Conservation (phyloP, 2,888 invertebrate species). For the Lysandra coridon region DNA sequence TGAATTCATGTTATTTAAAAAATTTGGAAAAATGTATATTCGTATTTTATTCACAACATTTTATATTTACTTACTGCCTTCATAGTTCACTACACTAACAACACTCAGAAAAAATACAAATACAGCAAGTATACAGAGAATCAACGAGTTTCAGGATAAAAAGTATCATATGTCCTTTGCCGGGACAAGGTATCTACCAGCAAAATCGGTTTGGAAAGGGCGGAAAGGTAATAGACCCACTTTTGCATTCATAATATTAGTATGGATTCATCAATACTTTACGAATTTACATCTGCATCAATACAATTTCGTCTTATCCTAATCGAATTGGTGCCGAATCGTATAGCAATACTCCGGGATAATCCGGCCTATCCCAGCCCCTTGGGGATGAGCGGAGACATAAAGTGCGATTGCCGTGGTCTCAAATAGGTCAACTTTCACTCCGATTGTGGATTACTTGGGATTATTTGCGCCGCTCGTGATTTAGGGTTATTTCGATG, state of each 20-base stretch:
- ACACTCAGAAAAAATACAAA: too few species aligned
- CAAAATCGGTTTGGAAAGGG: too few species aligned
- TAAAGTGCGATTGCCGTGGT: constrained; percentile 4
- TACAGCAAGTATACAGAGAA: too few species aligned
- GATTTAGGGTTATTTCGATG: background rate
- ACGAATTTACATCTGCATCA: background rate
- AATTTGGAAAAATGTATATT: background rate
- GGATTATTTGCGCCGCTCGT: background rate
- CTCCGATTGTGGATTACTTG: background rate
- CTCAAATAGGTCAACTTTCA: constrained; percentile 15
- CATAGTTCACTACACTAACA: too few species aligned
- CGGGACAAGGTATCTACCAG: too few species aligned
- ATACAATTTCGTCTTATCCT: background rate
- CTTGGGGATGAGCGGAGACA: background rate
- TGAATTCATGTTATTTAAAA: background rate
- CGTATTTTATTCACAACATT: too few species aligned
- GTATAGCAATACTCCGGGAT: constrained; percentile 1
- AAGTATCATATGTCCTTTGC: too few species aligned
- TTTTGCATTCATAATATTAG: too few species aligned
- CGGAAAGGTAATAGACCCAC: too few species aligned
- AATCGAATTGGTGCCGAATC: constrained; percentile 1
- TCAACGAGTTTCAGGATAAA: too few species aligned
- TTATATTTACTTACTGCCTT: too few species aligned
- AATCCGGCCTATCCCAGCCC: background rate
- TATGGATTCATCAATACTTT: background rate